Conservation (phyloP, 2,113 vertebrate genomes). For the Calypte anna region DNA sequence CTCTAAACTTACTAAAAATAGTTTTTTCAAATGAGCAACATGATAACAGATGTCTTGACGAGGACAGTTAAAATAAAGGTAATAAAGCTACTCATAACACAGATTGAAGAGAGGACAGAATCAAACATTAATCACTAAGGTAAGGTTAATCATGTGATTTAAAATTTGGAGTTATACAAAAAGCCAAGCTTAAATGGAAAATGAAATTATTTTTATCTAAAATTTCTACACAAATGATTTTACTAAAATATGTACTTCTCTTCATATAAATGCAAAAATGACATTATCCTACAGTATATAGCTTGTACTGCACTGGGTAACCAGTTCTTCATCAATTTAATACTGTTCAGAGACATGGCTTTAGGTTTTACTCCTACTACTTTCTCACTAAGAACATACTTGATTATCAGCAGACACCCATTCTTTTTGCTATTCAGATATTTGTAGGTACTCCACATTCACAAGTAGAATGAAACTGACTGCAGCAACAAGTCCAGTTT, state of each 20-base stretch:
- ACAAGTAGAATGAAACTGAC: not conserved
- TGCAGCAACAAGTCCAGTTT: not conserved
- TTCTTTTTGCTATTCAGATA: not conserved
- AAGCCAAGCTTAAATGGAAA: not conserved
- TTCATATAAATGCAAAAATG: not conserved
- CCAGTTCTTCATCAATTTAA: not conserved
- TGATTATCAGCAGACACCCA: not conserved
- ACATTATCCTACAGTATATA: not conserved
- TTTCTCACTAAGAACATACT: not conserved
- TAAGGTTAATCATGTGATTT: not conserved
- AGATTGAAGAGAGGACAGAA: fast-evolving
- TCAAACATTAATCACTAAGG: not conserved
- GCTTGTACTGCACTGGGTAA: not conserved
- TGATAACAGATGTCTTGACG: not conserved
- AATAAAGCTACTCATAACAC: not conserved
- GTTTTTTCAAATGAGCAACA: not conserved
- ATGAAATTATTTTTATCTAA: not conserved
- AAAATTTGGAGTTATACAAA: not conserved
- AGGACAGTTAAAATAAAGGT: not conserved
- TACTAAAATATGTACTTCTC: not conserved
- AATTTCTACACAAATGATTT: not conserved
- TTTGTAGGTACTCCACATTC: not conserved
- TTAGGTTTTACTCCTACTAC: not conserved
- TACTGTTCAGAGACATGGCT: not conserved
- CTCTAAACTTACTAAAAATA: not conserved